Conservation (phyloP, 2,888 invertebrate genomes). For the Gisinianus flammeolus region DNA sequence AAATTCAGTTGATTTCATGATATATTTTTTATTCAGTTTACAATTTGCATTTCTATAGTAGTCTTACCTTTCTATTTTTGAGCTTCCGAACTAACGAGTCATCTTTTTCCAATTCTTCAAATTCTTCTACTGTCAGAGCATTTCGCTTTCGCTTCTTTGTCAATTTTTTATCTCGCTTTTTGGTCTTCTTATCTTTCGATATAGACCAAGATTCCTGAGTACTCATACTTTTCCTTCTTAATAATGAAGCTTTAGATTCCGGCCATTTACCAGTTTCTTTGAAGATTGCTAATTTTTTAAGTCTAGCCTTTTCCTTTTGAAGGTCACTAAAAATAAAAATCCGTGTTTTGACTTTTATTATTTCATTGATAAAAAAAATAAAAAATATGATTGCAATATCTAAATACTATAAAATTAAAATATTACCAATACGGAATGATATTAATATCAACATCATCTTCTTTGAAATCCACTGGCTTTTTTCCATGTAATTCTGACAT, state of each 20-base stretch:
- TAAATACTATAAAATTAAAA: background rate
- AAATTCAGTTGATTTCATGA: background rate
- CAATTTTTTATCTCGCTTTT: conserved; percentile 66
- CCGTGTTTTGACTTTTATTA: background rate
- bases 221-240: conserved; percentile 66
- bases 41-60: background rate
- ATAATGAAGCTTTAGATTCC: conserved; percentile 65
- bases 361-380: too few species aligned
- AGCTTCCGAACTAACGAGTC: conserved; percentile 83
- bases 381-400: background rate
- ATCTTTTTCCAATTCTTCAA: conserved; percentile 79
- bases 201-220: conserved; percentile 68
- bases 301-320: conserved; percentile 75
- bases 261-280: conserved; percentile 79
- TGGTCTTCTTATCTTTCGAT: conserved; percentile 61
- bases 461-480: conserved; percentile 66
- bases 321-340: conserved; percentile 67
- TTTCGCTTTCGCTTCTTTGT: conserved; percentile 65
- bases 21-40: background rate
- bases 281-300: conserved; percentile 74
- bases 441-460: conserved; percentile 74
- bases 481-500: conserved; percentile 91
- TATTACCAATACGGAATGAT: conserved; percentile 71
- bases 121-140: conserved; percentile 73
- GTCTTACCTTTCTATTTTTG: conserved; percentile 76